Conservation (phyloP, 2,113 vertebrate genomes). For the Leptobrachium leishanense region DNA sequence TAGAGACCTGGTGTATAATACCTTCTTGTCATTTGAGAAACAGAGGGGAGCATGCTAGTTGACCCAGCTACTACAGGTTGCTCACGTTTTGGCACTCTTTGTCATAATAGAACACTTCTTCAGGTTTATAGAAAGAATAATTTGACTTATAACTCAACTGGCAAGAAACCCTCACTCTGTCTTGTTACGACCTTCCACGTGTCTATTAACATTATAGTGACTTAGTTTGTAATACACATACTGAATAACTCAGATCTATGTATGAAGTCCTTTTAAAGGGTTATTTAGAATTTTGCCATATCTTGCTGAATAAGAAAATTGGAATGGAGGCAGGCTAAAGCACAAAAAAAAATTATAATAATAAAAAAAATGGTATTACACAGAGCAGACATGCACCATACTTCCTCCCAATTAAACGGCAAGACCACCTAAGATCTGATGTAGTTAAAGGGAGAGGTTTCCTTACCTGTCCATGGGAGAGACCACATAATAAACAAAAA, state of each 20-base stretch:
- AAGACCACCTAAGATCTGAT: neutral
- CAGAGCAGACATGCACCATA: constrained; percentile 23
- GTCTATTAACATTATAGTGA: too few species aligned
- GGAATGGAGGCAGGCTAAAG: too few species aligned
- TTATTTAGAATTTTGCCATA: neutral
- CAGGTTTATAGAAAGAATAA: too few species aligned
- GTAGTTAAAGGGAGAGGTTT: constrained; percentile 16
- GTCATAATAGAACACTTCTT: too few species aligned
- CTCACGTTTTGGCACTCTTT: neutral
- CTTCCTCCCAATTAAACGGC: constrained; percentile 28
- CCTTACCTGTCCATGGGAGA: constrained; percentile 21
- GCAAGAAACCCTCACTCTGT: too few species aligned
- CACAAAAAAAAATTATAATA: too few species aligned
- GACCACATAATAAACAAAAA: constrained; percentile 54
- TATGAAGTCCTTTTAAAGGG: neutral
- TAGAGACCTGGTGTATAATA: neutral
- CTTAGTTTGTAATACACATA: too few species aligned
- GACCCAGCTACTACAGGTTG: neutral
- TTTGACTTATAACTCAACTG: too few species aligned
- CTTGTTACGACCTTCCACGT: too few species aligned
- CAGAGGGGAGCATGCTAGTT: neutral
- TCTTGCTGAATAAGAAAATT: too few species aligned
- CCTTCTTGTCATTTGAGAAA: neutral
- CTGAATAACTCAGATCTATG: neutral
- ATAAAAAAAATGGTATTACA: constrained; percentile 3